Conservation (phyloP, 2,888 invertebrate genomes). For the Scelioninae gen. 1 region DNA sequence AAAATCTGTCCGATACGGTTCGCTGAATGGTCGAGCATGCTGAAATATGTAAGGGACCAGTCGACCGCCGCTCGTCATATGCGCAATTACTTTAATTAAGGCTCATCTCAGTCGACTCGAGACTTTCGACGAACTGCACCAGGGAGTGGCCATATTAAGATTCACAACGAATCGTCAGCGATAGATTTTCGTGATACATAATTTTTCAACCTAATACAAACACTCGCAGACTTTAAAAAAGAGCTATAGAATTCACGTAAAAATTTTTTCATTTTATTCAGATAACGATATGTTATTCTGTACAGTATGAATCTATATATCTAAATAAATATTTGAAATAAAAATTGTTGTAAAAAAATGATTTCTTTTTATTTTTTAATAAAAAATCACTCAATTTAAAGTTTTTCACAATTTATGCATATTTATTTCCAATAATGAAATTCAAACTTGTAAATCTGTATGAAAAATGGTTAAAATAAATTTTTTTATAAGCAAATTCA, state of each 20-base stretch:
- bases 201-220: constrained; percentile 31
- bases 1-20: constrained; percentile 27
- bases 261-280: too few species aligned
- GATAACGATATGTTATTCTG: too few species aligned
- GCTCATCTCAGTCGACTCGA: constrained; percentile 31
- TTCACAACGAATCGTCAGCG: constrained; percentile 39
- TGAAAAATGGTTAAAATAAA: too few species aligned
- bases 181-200: constrained; percentile 44
- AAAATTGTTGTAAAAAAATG: too few species aligned
- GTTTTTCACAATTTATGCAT: too few species aligned
- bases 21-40: constrained; percentile 18
- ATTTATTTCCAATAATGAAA: too few species aligned
- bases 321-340: too few species aligned
- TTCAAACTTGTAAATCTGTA: too few species aligned
- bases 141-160: constrained; percentile 48
- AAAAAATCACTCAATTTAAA: too few species aligned
- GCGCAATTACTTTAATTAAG: constrained; percentile 55
- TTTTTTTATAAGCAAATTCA: too few species aligned
- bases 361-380: too few species aligned
- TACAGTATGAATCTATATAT: too few species aligned
- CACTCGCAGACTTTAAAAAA: constrained; percentile 7
- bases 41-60: constrained; percentile 46
- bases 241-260: not conserved
- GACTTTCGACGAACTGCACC: constrained; percentile 41
- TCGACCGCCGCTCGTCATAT: constrained; percentile 38